phyloP scores from a whole-genome alignment of 2,888 invertebrate genomes.

The Acholoe squamosa region DNA sequence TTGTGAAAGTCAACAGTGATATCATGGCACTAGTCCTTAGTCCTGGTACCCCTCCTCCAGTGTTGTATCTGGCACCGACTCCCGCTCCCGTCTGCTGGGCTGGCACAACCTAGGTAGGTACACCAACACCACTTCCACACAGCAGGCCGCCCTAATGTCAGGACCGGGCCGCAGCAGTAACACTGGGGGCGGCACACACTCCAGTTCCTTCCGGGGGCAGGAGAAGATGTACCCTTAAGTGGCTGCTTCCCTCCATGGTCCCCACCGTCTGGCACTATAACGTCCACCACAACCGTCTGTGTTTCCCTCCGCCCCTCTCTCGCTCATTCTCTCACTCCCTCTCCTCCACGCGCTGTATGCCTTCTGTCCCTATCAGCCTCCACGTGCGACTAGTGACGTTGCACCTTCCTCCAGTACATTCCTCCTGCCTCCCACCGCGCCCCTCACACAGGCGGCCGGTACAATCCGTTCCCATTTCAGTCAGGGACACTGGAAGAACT shows the following conservation, averaged over 20 bases:
- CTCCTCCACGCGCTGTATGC: neutral
- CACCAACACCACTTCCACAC: neutral
- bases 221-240: neutral
- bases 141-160: constrained; percentile 8
- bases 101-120: too few relatives aligned
- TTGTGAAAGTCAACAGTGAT: too few relatives aligned
- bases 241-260: constrained; percentile 28
- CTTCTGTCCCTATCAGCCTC: neutral
- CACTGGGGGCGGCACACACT: neutral
- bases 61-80: too few relatives aligned
- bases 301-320: neutral
- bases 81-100: too few relatives aligned
- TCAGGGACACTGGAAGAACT: too few relatives aligned
- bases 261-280: neutral
- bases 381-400: neutral
- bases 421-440: neutral
- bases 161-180: neutral
- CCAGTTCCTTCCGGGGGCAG: neutral
- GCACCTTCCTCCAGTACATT: constrained; percentile 10
- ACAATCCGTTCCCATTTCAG: neutral
- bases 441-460: neutral
- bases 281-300: neutral
- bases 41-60: too few relatives aligned
- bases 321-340: neutral
- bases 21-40: too few relatives aligned